A percentile compares a stretch with the other conserved stretches of the same genome.
These are phyloP conservation scores for Oreochromis tanganicae DNA, from an alignment of 2,113 vertebrate species.

Conservation along the genomic window DNA sequence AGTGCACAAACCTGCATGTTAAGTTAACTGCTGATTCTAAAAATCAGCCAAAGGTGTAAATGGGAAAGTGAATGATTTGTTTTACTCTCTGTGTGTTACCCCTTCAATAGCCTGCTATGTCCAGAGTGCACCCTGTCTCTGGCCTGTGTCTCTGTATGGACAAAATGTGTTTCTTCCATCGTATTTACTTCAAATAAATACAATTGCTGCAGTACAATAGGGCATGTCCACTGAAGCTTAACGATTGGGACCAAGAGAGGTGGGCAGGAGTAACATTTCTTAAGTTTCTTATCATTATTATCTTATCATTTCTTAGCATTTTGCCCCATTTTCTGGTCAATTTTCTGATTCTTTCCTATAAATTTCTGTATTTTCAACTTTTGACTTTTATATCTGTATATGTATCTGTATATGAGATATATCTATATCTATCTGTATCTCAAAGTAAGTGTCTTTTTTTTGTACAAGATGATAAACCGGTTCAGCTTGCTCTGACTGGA, in stretches of 20 bases:
- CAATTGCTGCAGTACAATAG: background rate
- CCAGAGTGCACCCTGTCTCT: background rate
- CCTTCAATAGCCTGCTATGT: background rate
- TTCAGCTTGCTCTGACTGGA: background rate
- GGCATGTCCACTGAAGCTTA: background rate
- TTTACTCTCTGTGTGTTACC: background rate
- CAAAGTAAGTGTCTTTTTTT: background rate
- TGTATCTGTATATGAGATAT: background rate
- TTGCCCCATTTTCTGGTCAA: background rate
- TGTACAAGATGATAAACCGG: background rate
- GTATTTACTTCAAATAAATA: background rate
- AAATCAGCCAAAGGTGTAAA: background rate
- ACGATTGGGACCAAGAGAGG: background rate
- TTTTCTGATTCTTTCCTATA: background rate
- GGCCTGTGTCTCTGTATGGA: background rate
- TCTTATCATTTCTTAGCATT: background rate
- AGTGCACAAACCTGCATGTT: background rate
- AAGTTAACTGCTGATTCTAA: background rate
- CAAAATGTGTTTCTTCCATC: background rate
- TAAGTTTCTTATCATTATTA: background rate
- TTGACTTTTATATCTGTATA: background rate
- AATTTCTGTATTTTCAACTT: background rate
- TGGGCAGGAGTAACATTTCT: background rate
- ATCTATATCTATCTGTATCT: background rate
- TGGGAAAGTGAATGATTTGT: background rate